Conservation (phyloP, 2,113 vertebrate species). For the Hipposideros armiger region DNA sequence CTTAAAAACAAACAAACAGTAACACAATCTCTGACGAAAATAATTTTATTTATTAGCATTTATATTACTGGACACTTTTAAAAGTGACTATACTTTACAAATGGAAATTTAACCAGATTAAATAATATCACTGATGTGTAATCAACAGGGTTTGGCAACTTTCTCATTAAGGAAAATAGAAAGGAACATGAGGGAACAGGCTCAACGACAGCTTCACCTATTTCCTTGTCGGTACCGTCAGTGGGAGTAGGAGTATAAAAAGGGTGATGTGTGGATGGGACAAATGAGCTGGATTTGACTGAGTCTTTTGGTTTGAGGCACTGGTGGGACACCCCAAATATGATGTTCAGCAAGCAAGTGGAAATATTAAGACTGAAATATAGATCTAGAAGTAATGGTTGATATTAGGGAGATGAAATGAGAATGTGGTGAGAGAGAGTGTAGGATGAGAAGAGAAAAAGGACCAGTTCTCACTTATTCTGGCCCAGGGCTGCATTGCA, state of each 20-base stretch:
- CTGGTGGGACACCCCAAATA: neutral
- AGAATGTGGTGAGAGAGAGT: neutral
- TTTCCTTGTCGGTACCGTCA: neutral
- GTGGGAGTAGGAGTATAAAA: neutral
- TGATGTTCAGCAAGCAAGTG: neutral
- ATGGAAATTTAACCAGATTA: neutral
- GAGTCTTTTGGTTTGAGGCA: neutral
- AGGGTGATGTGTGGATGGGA: neutral
- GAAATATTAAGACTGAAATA: neutral
- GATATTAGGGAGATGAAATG: neutral
- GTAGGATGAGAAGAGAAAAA: neutral
- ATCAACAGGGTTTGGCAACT: neutral
- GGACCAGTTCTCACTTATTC: neutral
- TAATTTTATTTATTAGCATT: slow-evolving; percentile 45
- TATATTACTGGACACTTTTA: slow-evolving; percentile 26
- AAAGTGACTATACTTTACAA: slow-evolving; percentile 22
- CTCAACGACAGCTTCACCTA: neutral
- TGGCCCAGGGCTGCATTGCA: neutral
- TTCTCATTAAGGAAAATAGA: slow-evolving; percentile 12
- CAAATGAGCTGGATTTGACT: neutral
- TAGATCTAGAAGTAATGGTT: neutral
- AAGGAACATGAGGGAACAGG: neutral
- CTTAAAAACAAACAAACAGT: neutral
- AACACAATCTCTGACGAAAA: slow-evolving; percentile 35
- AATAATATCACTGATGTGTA: neutral